Base-by-base conservation (phyloP, 2,888 invertebrate genomes). In the Hypolimnas misippus region DNA sequence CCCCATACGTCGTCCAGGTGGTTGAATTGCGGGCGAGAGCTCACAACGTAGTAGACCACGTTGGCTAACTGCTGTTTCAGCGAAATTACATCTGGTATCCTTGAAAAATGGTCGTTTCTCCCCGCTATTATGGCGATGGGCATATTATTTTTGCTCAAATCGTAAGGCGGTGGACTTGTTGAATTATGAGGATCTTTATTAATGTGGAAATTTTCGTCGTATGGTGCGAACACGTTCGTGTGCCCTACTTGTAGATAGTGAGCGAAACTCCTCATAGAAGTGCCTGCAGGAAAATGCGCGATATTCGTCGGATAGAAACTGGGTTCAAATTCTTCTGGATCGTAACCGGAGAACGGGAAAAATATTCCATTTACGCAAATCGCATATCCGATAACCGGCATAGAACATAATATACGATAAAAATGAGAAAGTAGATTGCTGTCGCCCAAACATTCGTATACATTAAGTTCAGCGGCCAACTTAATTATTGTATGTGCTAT, bases 121-220 rank as follows among this genome's bases (percentile, higher is more conserved):
- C 76, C 78, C 8, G 73, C 76, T 0, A 84, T 38, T 52, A 85
- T 25, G 2, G 73, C 74, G 0, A 75, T 63, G 0, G 72, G 71
- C 70, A 79, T 76, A 0, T 73, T 79, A 1, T 86, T 70, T 53
- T 77, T 79, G 16, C 56, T 69, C 33, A 86, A 61, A 31, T 83
- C 72, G 57, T 85, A 86, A 1, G 60, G 53, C 0, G 85, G 83
- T 0, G 85, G 79, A 0, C 29, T 6, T 0, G 29, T 7, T 0
- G 72, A 70, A 0, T 75, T 70, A 40, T 86, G 86, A 5, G 52
- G n/a, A 0, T 25, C 35, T 33, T 74, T 16, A 61, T 85, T 86
- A 19, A 63, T 16, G 0, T 2, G 21, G 0, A 31, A 2, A 0
- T 82, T 79, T 55, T 83, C 78, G 35, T 86, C 81, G 54, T 75